Evolutionary conservation across 2,888 invertebrate species (phyloP), one percentile per base, ranked within the genome.

Genomic region (Horisme vitalbata): DNA sequence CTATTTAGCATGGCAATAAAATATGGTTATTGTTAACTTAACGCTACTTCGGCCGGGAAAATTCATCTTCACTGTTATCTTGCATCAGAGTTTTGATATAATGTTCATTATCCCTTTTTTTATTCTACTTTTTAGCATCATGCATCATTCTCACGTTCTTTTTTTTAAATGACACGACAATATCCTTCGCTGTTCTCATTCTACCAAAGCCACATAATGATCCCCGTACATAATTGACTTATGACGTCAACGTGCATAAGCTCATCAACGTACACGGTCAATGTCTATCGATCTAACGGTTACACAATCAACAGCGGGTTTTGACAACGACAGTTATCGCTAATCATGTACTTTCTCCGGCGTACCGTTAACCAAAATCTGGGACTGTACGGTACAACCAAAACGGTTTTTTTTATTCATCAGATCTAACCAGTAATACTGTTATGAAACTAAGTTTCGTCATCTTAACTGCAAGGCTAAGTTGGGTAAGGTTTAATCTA

Each of bases 271-370:
- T 44, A 50, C 63, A 57, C 55, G 65, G 68, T 63, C 66, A 65
- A 66, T 61, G 55, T 48, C 58, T 52, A 54, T 33, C 36, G 41
- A 52, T 52, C 53, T 75, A 77, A 75, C 75, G 70, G 76, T 74
- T 70, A 50, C 71, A 75, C 74, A 76, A 48, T 55, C 64, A 56
- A 57, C 56, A 56, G 59, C 69, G 70, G 61, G 68, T 66, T 80
- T 79, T 71, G 75, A 75, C 74, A 71, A 63, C 69, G 68, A 80
- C 84, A 77, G 83, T 83, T 83, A 83, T 71, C 68, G 71, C 83
- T 85, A 85, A 87, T 88, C 84, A 80, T 73, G 74, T 78, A 84
- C 84, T 85, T 83, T 84, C 80, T 75, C 75, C 52, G 41, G 65
- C 43, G 44, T 49, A 71, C 80, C 88, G 88, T 86, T 89, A 89